Percentiles rank a stretch among this genome's conserved stretches.
Conservation (phyloP, 2,113 vertebrate species). For the Callaeas wilsoni region DNA sequence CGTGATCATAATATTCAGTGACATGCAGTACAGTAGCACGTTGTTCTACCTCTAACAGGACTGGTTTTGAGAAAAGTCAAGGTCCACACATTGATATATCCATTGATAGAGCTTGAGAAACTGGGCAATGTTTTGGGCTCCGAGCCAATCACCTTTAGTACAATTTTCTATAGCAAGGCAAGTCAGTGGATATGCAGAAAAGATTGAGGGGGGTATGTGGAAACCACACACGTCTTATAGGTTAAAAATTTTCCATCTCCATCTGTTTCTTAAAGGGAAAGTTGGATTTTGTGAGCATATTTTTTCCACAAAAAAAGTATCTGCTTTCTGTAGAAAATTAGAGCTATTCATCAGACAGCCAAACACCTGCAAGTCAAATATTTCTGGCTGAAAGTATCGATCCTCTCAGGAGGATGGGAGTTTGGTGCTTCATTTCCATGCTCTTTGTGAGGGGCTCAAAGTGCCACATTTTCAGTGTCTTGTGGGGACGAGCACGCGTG, state of each 20-base stretch:
- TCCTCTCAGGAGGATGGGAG: not conserved
- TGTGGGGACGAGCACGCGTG: accelerated
- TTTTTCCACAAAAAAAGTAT: not conserved
- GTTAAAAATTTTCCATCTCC: not conserved
- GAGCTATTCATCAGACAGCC: slow-evolving; percentile 21
- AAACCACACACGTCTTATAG: not conserved
- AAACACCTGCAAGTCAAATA: slow-evolving; percentile 34
- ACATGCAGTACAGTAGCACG: not conserved
- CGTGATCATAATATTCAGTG: not conserved
- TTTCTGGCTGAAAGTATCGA: not conserved
- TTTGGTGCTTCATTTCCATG: not conserved
- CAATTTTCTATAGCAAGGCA: not conserved
- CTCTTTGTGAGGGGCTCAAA: not conserved
- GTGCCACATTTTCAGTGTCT: not conserved
- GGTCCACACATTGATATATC: not conserved
- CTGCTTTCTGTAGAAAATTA: slow-evolving; percentile 21
- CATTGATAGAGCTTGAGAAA: not conserved
- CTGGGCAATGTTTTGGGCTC: not conserved
- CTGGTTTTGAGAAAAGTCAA: not conserved
- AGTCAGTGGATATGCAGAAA: not conserved
- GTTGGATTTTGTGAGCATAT: not conserved
- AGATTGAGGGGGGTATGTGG: not conserved
- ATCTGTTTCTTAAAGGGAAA: slow-evolving; percentile 29
- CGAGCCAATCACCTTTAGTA: not conserved
- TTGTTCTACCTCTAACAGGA: not conserved